Evolutionary conservation across 2,888 invertebrate species (phyloP).

Genomic region (Exocentrus adspersus): DNA sequence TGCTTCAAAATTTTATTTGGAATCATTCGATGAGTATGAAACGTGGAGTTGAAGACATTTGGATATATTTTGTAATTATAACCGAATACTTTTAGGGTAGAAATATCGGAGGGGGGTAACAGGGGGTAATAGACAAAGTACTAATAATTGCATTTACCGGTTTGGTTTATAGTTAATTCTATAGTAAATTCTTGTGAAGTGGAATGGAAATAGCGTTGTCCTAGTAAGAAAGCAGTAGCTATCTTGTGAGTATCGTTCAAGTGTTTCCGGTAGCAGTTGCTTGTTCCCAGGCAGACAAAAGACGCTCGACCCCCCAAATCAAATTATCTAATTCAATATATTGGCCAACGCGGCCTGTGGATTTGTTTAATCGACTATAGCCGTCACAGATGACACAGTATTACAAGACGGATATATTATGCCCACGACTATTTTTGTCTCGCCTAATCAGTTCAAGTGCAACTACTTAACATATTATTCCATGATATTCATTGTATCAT

Average conservation of each 20-base stretch:
- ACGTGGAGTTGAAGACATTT: too few species aligned
- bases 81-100: too few species aligned
- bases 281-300: slow-evolving; percentile 63
- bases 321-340: slow-evolving; percentile 64
- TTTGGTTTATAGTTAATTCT: slow-evolving; percentile 9
- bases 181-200: slow-evolving; percentile 7
- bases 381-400: slow-evolving; percentile 29
- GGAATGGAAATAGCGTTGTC: slow-evolving; percentile 13
- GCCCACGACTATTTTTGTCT: slow-evolving; percentile 23
- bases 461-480: slow-evolving; percentile 20
- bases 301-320: slow-evolving; percentile 63
- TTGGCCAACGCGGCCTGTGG: slow-evolving; percentile 58
- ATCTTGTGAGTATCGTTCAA: slow-evolving; percentile 45
- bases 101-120: too few species aligned
- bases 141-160: too few species aligned
- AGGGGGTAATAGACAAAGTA: too few species aligned
- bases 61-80: too few species aligned
- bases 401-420: slow-evolving; percentile 22
- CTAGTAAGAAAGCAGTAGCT: slow-evolving; percentile 24
- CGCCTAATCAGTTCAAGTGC: slow-evolving; percentile 29
- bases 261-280: slow-evolving; percentile 63
- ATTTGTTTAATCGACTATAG: slow-evolving; percentile 52
- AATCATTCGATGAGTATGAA: too few species aligned
- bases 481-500: slow-evolving; percentile 14
- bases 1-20: too few species aligned